A percentile compares a stretch with the other conserved stretches of the same genome.
Evolutionary conservation across 2,113 vertebrate genomes (phyloP).

Genomic region (Fulmarus glacialis): DNA sequence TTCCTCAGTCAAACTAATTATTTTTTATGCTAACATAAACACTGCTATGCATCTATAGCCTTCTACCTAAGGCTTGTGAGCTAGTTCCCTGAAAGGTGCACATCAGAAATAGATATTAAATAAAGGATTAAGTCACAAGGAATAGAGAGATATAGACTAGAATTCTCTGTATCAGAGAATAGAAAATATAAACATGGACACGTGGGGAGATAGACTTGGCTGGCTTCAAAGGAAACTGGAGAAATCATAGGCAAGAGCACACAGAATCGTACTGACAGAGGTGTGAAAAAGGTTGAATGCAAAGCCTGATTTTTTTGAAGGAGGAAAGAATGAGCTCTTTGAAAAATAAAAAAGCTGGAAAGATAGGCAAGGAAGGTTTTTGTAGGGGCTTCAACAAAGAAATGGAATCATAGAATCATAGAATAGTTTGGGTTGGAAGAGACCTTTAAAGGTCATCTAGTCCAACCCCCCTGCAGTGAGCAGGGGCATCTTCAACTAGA

Average conservation of each 20-base stretch:
- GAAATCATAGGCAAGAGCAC: background rate
- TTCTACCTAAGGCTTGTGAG: background rate
- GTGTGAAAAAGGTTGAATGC: background rate
- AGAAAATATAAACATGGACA: background rate
- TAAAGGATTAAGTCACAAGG: background rate
- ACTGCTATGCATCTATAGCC: background rate
- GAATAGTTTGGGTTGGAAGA: no score
- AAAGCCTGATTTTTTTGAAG: background rate
- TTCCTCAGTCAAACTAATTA: background rate
- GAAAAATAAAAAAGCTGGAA: background rate
- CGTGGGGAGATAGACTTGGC: background rate
- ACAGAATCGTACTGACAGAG: background rate
- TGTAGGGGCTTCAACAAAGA: background rate
- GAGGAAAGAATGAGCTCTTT: background rate
- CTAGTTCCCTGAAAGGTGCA: background rate
- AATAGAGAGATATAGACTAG: background rate
- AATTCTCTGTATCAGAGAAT: background rate
- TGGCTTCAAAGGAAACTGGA: background rate
- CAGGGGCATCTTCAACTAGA: no score
- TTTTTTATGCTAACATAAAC: background rate
- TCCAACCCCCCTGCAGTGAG: no score
- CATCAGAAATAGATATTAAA: background rate
- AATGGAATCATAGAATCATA: background rate
- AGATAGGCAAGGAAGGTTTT: background rate
- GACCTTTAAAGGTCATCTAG: no score